Base-by-base conservation (phyloP, 2,113 vertebrate species). In the Condylura cristata region DNA sequence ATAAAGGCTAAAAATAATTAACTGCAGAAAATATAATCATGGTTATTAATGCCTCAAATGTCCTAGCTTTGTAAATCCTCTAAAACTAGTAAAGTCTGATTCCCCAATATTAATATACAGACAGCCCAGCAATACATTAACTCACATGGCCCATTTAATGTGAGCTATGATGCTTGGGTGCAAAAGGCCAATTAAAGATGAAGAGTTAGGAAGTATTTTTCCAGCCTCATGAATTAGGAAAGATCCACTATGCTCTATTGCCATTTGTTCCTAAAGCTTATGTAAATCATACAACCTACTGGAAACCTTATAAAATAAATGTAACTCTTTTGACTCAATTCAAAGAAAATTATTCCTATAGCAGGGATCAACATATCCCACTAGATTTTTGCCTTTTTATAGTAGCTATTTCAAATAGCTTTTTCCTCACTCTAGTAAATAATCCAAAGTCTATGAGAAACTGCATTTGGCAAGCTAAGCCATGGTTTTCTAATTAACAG, bases 101-200 rank as follows among this genome's bases (percentile, higher is more conserved):
- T 74, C 6, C 37, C 79, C 68, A 76, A 89, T 20, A 84, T 53
- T 37, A 87, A 89, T 93, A 76, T 79, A 61, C 75, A 91, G 53
- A 66, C 26, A 93, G 80, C 71, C 89, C 8, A 84, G 65, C 53
- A 79, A 90, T 65, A 75, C 65, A 94, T 87, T 80, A 91, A 91
- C 71, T 94, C 85, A 80, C 51, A 93, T 18, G 61, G 79, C 39
- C 72, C 92, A 89, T 91, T 91, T 91, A 94, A 84, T 61, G 39
- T 87, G 94, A 97, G 60, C 65, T 95, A 91, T 72, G 87, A 75
- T 66, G 87, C 30, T 14, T 82, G 34, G 24, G 34, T 61, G 93
- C 28, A 61, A 76, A 51, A 91, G 84, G 87, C 65, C 92, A 97
- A 90, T 89, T 96, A 95, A 96, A 93, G 68, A 91, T 84, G 60